These are phyloP conservation scores for Trichonephila clavata DNA, from an alignment of 1,140 invertebrate species.

Conservation along the genomic window DNA sequence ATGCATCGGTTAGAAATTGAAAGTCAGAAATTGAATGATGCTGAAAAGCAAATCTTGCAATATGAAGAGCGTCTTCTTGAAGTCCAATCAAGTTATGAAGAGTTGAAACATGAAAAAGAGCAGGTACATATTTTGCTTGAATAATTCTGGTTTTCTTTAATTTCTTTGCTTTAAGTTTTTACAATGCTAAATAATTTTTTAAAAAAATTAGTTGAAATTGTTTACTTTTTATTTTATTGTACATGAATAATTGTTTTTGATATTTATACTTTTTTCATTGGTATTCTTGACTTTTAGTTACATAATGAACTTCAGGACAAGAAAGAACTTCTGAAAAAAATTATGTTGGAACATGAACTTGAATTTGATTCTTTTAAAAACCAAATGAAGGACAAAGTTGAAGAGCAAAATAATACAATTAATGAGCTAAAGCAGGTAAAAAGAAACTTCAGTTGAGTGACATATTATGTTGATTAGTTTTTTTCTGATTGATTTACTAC, in stretches of 20 bases:
- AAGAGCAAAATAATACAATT: conserved; percentile 50
- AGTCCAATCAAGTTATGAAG: not conserved
- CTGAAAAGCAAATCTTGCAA: conserved; percentile 53
- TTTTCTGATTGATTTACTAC: not conserved
- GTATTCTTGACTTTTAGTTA: conserved; percentile 48
- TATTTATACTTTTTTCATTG: not conserved
- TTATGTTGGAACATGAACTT: conserved; percentile 85
- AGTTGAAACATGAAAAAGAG: conserved; percentile 61
- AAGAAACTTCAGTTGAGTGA: not conserved
- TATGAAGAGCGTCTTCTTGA: conserved; percentile 47
- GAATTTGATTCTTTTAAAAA: conserved; percentile 85
- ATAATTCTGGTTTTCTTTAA: not conserved
- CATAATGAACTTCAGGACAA: conserved; percentile 74
- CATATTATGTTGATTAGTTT: not conserved
- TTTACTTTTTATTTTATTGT: not conserved
- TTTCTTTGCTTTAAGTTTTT: not conserved
- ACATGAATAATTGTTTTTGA: not conserved
- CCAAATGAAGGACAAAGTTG: conserved; percentile 54
- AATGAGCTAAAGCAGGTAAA: conserved; percentile 47
- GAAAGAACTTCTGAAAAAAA: conserved; percentile 79
- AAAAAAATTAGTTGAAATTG: not conserved
- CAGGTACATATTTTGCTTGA: not conserved
- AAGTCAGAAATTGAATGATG: conserved; percentile 66
- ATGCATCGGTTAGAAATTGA: conserved; percentile 47
- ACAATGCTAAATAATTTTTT: not conserved